Percentiles rank a stretch among this genome's conserved stretches.
phyloP scores from a whole-genome alignment of 1,140 invertebrate genomes.

The Galleria mellonella region DNA sequence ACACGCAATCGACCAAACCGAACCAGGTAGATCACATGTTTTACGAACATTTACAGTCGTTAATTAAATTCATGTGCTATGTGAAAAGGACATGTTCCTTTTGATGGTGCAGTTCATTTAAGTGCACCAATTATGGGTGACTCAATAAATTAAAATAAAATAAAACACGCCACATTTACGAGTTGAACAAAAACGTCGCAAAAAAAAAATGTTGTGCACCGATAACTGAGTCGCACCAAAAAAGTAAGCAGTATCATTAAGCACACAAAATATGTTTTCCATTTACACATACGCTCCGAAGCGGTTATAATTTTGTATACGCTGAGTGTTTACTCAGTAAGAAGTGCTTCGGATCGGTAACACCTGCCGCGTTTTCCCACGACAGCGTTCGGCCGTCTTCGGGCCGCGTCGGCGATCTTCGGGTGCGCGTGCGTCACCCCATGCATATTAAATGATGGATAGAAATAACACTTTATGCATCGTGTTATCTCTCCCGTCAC shows the following conservation, averaged over 20 bases:
- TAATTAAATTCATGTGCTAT: background rate
- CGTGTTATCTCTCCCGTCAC: conserved; percentile 29
- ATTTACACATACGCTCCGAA: conserved; percentile 64
- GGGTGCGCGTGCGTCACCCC: conserved; percentile 30
- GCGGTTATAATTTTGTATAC: conserved; percentile 72
- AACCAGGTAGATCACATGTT: background rate
- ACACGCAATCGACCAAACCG: background rate
- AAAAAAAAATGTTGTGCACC: conserved; percentile 43
- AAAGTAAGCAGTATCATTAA: conserved; percentile 71
- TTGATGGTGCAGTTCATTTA: conserved; percentile 41
- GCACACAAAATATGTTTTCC: conserved; percentile 73
- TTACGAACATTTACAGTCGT: background rate
- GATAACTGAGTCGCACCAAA: conserved; percentile 62
- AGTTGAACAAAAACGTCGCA: conserved; percentile 37
- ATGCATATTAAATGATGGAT: conserved; percentile 30
- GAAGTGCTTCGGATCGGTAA: conserved; percentile 64
- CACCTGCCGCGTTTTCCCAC: conserved; percentile 71
- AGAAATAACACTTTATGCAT: conserved; percentile 11
- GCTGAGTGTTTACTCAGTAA: conserved; percentile 70
- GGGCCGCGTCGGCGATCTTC: conserved; percentile 40
- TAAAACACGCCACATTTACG: conserved; percentile 37
- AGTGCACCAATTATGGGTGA: conserved; percentile 50
- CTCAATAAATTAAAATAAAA: conserved; percentile 50
- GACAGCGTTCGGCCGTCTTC: conserved; percentile 44
- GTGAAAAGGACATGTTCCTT: conserved; percentile 22